Evolutionary conservation across 1,140 invertebrate species (phyloP), one percentile per base, ranked within the genome.

Genomic region (Philotrypesis tridentata): DNA sequence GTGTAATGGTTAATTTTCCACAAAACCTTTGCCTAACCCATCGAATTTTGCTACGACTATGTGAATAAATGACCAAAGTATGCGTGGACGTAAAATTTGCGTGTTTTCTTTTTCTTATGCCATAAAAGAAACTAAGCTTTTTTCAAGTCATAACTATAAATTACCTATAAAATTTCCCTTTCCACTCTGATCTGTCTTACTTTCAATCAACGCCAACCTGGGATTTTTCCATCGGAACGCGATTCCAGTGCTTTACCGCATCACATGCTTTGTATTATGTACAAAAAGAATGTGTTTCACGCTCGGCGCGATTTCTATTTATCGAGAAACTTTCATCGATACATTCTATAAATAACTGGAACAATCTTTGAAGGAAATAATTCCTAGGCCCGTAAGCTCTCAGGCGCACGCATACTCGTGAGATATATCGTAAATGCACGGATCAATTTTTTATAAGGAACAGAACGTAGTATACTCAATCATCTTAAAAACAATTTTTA

Each of bases 331-430:
- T 31, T 33, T 9, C 2, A 43, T 43, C 14, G 17, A 43, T 4
- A 29, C 11, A 72, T 7, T 25, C 27, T 72, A 70, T 37, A 21
- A 70, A 33, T n/a, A 70, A n/a, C 27, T 23, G 27, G 21, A 72
- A 27, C 33, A 9, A 43, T 4, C 37, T n/a, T 43, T 27, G 37
- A 72, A 23, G 33, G 48, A 80, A 29, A 73, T 31, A 76, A 80
- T 79, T 75, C 70, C 63, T 88, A 89, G 87, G 88, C 88, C 87
- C 85, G 83, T 77, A 84, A 87, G 87, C 88, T 88, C 87, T 85
- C 88, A 88, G 87, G 85, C 85, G 81, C 86, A 82, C 75, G 78
- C 83, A 37, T 73, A 71, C 82, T 81, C 61, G 60, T 70, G 1
- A 68, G n/a, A 43, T 72, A 25, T 14, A 60, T 17, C 27, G 12